Percentiles rank a stretch among this genome's conserved stretches.
Conservation (phyloP, 2,888 invertebrate species). For the Lasius platythorax region DNA sequence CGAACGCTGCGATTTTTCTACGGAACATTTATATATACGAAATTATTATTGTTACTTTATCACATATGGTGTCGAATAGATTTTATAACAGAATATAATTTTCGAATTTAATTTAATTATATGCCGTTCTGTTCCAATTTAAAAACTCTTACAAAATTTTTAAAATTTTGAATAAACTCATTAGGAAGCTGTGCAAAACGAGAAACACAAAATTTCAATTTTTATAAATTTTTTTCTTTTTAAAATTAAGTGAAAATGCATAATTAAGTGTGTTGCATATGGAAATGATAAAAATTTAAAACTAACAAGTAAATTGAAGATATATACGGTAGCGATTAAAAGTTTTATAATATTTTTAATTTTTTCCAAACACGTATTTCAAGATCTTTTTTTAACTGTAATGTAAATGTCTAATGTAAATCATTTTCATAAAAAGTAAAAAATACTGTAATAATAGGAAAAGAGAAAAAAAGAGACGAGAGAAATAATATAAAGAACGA, state of each 20-base stretch:
- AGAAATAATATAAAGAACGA: neutral
- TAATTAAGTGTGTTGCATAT: neutral
- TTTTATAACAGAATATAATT: neutral
- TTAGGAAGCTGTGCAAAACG: neutral
- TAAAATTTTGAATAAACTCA: neutral
- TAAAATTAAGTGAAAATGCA: neutral
- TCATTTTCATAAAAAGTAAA: neutral
- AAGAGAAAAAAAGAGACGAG: neutral
- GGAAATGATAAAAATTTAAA: neutral
- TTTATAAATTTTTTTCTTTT: neutral
- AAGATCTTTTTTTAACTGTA: neutral
- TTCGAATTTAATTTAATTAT: neutral
- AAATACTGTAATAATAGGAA: neutral
- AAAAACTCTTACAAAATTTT: neutral
- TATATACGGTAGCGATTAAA: neutral
- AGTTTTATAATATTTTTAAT: neutral
- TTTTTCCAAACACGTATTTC: neutral
- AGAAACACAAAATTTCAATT: neutral
- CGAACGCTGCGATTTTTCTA: neutral
- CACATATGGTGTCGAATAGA: neutral
- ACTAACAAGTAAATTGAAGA: neutral
- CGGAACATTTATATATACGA: no score
- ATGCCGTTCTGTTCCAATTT: neutral
- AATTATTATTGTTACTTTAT: neutral
- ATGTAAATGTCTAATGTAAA: neutral